Base-by-base conservation (phyloP, 2,888 invertebrate species). In the Kuschelorhynchus macadamiae region DNA sequence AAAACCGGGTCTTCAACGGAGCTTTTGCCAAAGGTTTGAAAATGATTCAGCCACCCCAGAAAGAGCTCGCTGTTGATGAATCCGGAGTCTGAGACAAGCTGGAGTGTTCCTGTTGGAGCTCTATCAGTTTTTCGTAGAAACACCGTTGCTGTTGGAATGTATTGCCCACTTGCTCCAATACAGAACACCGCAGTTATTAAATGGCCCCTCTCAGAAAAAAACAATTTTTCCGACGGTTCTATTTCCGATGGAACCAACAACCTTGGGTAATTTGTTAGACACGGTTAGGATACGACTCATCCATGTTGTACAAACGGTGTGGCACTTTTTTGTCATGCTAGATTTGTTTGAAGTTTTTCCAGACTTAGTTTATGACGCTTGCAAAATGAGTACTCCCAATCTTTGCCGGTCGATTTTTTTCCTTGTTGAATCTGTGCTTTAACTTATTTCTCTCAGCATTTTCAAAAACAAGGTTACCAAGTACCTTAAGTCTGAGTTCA, bases 1-100 rank as follows among this genome's bases (percentile, higher is more conserved):
- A 61, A 25, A 41, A 61, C 61, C 36, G 18, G 61, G 16, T 50
- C 50, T 33, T 36, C 50, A 50, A 16, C 18, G 16, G 50, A 25
- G 25, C 61, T 61, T 32, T 25, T 25, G 25, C 25, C 7, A 25
- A 25, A 25, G 3, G 25, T 25, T 25, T 25, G 25, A 25, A n/a
- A 25, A 25, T 25, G 25, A 25, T 25, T 7, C 25, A 25, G 25
- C 3, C 25, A 25, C 25, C 25, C 7, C 12, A 46, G 33, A 11
- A 61, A 61, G 14, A 50, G 18, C 49, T 12, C 3, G 36, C 5
- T 36, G 11, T 36, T 36, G 12, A 36, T 36, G 41, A n/a, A 50
- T 21, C 9, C 21, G 17, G 9, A 25, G 44, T 7, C 25, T 2
- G 33, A 39, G 5, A 50, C 52, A 8, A 41, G 30, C 33, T 1